A percentile compares a stretch with the other conserved stretches of the same genome.
Conservation (phyloP, 2,888 invertebrate species). For the Nymphalis urticae region DNA sequence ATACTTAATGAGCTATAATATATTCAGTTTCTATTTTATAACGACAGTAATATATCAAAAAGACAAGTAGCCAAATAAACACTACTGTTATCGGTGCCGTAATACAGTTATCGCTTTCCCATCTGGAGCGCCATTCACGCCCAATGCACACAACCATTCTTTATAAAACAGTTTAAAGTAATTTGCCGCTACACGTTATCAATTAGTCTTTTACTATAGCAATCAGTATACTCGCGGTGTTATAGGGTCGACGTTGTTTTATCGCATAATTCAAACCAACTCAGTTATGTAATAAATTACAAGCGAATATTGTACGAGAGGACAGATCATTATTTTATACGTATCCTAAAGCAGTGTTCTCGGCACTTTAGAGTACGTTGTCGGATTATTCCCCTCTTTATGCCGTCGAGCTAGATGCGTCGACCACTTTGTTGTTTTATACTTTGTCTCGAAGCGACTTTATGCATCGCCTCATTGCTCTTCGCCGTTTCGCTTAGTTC, state of each 20-base stretch:
- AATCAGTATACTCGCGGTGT: slow-evolving; percentile 13
- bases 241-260: slow-evolving; percentile 22
- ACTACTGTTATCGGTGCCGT: not conserved
- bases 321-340: slow-evolving; percentile 72
- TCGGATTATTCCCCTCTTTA: slow-evolving; percentile 74
- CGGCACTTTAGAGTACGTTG: slow-evolving; percentile 65
- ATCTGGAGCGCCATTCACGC: slow-evolving; percentile 58
- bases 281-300: slow-evolving; percentile 52
- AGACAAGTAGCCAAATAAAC: slow-evolving; percentile 3
- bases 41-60: not conserved
- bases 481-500: slow-evolving; percentile 76
- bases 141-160: slow-evolving; percentile 43
- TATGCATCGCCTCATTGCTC: slow-evolving; percentile 79
- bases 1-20: not conserved
- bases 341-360: slow-evolving; percentile 66
- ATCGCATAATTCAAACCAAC: slow-evolving; percentile 30
- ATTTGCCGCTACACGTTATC: slow-evolving; percentile 48
- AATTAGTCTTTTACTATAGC: slow-evolving; percentile 27
- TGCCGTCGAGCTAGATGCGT: slow-evolving; percentile 70
- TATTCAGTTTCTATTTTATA: not conserved
- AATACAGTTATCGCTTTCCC: slow-evolving; percentile 41
- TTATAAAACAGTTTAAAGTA: slow-evolving; percentile 57
- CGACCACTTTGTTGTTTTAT: slow-evolving; percentile 81
- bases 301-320: slow-evolving; percentile 57
- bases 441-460: slow-evolving; percentile 75